Conservation (phyloP, 37 sponge, comb jelly and placozoan genomes). For the Mnemiopsis leidyi region DNA sequence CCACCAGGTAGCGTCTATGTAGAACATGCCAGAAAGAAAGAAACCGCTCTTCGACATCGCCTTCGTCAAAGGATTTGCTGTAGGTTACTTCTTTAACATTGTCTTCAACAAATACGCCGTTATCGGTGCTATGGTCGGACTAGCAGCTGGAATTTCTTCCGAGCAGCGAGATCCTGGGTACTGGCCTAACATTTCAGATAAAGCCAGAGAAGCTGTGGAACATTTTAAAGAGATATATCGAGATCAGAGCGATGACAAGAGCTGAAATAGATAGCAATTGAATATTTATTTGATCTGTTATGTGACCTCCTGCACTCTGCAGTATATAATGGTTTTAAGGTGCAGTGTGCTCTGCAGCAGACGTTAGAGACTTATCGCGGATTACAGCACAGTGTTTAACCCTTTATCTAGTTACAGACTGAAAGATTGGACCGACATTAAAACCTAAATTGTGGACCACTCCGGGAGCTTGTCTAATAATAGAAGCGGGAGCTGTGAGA, state of each 20-base stretch:
- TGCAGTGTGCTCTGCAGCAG: too few relatives aligned
- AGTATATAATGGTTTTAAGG: too few relatives aligned
- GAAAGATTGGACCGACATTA: too few relatives aligned
- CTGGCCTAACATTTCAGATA: neutral
- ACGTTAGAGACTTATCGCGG: too few relatives aligned
- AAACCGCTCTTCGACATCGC: constrained; percentile 18
- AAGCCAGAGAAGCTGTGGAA: neutral
- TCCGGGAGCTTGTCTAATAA: too few relatives aligned
- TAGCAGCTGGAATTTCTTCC: neutral
- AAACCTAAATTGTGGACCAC: too few relatives aligned
- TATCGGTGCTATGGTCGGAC: neutral
- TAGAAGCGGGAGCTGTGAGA: too few relatives aligned
- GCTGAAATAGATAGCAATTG: neutral
- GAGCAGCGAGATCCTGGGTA: constrained; percentile 1
- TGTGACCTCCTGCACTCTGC: too few relatives aligned
- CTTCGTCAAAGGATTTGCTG: neutral
- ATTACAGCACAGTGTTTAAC: too few relatives aligned
- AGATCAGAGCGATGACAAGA: neutral
- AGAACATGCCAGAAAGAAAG: neutral
- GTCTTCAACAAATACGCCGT: constrained; percentile 29
- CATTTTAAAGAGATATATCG: neutral
- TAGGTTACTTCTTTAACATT: neutral
- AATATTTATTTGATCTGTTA: neutral
- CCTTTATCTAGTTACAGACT: too few relatives aligned
- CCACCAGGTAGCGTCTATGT: too few relatives aligned